Percentiles rank a stretch among this genome's conserved stretches.
Evolutionary conservation across 1,140 invertebrate species (phyloP).

Genomic region (Rhopalosiphum maidis): DNA sequence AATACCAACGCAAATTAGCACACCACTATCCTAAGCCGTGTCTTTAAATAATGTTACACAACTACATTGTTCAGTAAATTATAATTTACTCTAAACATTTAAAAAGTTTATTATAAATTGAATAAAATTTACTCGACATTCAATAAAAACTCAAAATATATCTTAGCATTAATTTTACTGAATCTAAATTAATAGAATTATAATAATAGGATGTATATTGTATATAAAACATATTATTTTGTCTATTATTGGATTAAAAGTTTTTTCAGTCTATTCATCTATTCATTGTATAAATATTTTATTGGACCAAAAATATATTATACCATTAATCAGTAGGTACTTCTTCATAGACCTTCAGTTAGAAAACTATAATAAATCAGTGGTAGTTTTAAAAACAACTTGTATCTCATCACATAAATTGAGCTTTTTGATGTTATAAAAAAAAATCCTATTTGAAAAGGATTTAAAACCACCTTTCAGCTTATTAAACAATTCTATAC

Average conservation of each 20-base stretch:
- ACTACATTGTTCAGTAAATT: background rate
- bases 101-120: no score
- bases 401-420: background rate
- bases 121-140: no score
- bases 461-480: background rate
- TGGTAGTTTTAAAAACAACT: background rate
- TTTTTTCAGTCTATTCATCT: background rate
- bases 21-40: background rate
- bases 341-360: conserved; percentile 9
- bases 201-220: background rate
- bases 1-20: background rate
- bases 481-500: background rate
- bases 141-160: background rate
- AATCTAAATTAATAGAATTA: background rate
- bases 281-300: background rate
- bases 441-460: background rate
- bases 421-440: background rate
- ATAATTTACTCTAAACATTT: background rate
- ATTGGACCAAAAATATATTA: background rate
- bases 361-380: background rate
- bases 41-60: background rate
- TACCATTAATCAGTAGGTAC: background rate
- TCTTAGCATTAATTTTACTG: background rate
- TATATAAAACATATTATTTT: background rate
- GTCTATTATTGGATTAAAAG: background rate